Evolutionary conservation across 2,113 vertebrate genomes (phyloP), one percentile per base, ranked within the genome.

Genomic region (Alaudala cheleensis): DNA sequence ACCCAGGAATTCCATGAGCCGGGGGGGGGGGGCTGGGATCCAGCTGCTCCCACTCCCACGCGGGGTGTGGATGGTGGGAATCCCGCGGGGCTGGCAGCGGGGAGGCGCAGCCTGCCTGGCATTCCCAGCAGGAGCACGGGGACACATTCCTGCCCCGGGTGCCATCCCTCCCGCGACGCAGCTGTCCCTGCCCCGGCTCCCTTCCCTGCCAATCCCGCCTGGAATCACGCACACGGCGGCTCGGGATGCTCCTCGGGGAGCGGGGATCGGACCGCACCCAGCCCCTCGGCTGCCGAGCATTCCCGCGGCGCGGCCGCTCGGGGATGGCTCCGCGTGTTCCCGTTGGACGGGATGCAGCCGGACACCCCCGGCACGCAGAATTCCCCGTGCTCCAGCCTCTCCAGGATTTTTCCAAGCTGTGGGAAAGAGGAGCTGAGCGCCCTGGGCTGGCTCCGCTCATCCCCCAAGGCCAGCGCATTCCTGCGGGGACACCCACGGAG

Each of bases 121-220:
- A 85, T 85, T 87, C 90, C n/a, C 47, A 23, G 58, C 0, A 18
- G 61, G 33, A 90, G 57, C n/a, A 12, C 40, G 29, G 80, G 47
- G 69, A n/a, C 1, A 0, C 56, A 90, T 96, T 96, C 92, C 84
- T 91, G 24, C 33, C 4, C 9, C 10, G 2, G 3, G 29, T 39
- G n/a, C 1, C 10, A 28, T 3, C 20, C 9, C 80, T 53, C 44
- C 51, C 29, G 1, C 6, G 34, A 31, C 0, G 60, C 93, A 91
- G 95, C 96, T 95, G 96, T 96, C 90, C 92, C 84, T 26, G 70
- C 5, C 2, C 0, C 3, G 17, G 69, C 86, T 53, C 34, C 65
- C 56, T 14, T 22, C n/a, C 39, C n/a, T 12, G 83, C 56, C 6
- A 22, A 54, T 86, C 69, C 69, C 22, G 6, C 8, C 76, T 17